These are phyloP conservation scores for Fissipunctia ypsillon DNA, from an alignment of 2,888 invertebrate genomes.

Conservation along the genomic window DNA sequence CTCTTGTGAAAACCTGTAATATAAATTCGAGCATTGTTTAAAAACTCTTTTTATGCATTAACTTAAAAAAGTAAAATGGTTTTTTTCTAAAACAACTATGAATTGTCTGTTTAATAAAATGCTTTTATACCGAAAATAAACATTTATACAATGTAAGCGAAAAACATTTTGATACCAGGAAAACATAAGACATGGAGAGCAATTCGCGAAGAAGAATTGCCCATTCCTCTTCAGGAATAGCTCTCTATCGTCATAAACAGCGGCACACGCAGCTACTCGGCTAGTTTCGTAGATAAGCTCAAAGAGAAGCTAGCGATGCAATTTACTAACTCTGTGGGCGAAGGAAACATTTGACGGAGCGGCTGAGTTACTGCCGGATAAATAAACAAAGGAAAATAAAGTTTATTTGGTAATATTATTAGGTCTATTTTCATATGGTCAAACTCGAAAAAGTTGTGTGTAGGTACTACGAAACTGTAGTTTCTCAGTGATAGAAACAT, in stretches of 20 bases:
- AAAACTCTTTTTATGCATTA: background rate
- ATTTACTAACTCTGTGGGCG: slow-evolving; percentile 20
- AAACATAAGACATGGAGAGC: slow-evolving; percentile 23
- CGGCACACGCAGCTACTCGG: slow-evolving; percentile 18
- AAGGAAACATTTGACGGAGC: slow-evolving; percentile 18
- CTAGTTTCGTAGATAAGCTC: slow-evolving; percentile 17
- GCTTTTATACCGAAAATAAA: slow-evolving; percentile 23
- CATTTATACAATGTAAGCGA: slow-evolving; percentile 22
- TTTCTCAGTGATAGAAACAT: background rate
- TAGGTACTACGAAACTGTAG: too few species aligned
- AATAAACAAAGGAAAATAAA: slow-evolving; percentile 15
- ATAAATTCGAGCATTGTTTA: background rate
- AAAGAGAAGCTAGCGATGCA: slow-evolving; percentile 37
- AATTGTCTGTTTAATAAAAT: background rate
- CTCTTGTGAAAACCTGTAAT: background rate
- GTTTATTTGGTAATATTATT: background rate
- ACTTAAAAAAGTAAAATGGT: background rate
- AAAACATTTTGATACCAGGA: slow-evolving; percentile 34
- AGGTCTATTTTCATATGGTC: background rate
- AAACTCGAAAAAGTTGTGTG: background rate
- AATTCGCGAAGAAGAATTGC: slow-evolving; percentile 35
- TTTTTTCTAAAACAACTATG: background rate
- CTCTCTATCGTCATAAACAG: slow-evolving; percentile 49
- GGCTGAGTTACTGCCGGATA: background rate
- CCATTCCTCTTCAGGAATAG: slow-evolving; percentile 25